Percentiles rank a stretch among this genome's conserved stretches.
Evolutionary conservation across 2,797 vertebrate genomes (phyloP).

Genomic region (Lepus townsendii): DNA sequence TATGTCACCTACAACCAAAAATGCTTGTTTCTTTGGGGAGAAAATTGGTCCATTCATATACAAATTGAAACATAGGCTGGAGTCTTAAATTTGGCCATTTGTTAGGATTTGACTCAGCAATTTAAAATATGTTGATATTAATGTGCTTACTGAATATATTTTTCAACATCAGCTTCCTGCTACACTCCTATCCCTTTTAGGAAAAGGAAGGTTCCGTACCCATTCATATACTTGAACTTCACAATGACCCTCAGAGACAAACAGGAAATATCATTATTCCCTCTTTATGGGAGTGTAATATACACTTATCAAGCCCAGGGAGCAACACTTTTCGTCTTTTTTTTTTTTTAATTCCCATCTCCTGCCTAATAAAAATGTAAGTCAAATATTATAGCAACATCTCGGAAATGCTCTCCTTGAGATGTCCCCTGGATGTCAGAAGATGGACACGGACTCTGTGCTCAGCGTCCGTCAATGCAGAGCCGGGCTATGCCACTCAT

Average conservation of each 20-base stretch:
- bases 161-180: conserved; percentile 43
- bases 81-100: conserved; percentile 4
- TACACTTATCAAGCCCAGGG: neutral
- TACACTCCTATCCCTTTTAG: neutral
- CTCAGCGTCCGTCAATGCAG: neutral
- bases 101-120: neutral
- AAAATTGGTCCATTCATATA: conserved; percentile 64
- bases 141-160: neutral
- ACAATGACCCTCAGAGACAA: neutral
- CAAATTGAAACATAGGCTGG: conserved; percentile 62
- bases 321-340: neutral
- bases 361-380: conserved; percentile 55
- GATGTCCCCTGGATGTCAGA: neutral
- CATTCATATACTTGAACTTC: conserved; percentile 52
- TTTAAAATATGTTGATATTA: conserved; percentile 44
- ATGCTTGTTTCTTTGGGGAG: conserved; percentile 70
- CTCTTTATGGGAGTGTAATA: neutral
- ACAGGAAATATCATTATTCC: neutral
- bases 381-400: neutral
- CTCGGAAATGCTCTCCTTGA: neutral
- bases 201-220: neutral
- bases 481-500: neutral
- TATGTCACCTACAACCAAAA: conserved; percentile 65
- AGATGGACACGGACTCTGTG: neutral
- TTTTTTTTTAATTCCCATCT: neutral